Evolutionary conservation across 2,113 vertebrate species (phyloP), one percentile per base, ranked within the genome.

Genomic region (Apodemus sylvaticus): DNA sequence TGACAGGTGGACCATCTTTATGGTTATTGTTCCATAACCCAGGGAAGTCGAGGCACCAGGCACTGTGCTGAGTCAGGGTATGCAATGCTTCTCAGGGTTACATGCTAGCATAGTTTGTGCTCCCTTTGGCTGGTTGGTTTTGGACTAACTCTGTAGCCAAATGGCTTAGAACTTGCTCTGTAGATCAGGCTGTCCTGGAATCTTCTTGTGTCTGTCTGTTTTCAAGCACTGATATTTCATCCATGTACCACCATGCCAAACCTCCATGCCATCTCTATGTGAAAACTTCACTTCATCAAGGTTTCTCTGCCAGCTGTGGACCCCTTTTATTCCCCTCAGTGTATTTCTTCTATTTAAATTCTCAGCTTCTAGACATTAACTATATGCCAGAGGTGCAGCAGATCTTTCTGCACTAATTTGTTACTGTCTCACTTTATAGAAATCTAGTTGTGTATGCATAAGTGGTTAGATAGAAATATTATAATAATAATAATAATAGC

Each of bases 221-320:
- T 60, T 34, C 60, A 34, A 20, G 45, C 29, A 29, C 83, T 86
- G 62, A 64, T 42, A 66, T 19, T 48, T 64, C 17, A 68, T 36
- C 31, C 42, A 66, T 68, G 29, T 51, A 62, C 62, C 42, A 68
- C 31, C 42, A 14, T 86, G 39, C 42, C 42, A 48, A 42, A 66
- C 60, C 22, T 64, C 11, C 31, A 64, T 42, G 24, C 26, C 60
- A 60, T 42, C 39, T 96, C 29, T 91, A 12, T 86, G 90, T 96
- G 64, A 73, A 91, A 95, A 90, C 45, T 20, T 89, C 77, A 93
- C 86, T 91, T 94, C 12, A 93, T 53, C 51, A 94, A 91, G 70
- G 42, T 93, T 91, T 93, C 22, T 94, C 86, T 71, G 9, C 48
- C 24, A 91, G 4, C 26, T 29, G 24, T 71, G 31, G 24, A 26